Evolutionary conservation across 2,113 vertebrate species (phyloP).

Genomic region (Nerophis ophidion): DNA sequence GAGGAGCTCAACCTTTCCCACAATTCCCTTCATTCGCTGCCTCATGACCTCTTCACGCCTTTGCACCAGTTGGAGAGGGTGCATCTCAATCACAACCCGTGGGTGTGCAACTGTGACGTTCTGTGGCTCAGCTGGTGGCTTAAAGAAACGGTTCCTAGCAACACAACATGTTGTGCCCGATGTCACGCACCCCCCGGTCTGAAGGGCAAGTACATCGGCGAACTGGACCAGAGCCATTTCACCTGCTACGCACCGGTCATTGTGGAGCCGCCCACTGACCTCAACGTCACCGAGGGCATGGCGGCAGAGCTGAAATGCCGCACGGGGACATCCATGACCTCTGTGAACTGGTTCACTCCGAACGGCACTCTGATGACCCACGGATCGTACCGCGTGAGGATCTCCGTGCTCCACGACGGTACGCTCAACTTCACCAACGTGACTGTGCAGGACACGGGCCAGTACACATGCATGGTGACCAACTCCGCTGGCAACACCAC

Average conservation of each 20-base stretch:
- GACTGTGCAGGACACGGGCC: slow-evolving; percentile 94
- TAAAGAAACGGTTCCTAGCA: slow-evolving; percentile 93
- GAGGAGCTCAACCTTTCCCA: slow-evolving; percentile 94
- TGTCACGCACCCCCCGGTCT: slow-evolving; percentile 88
- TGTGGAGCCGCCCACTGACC: slow-evolving; percentile 92
- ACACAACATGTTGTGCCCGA: slow-evolving; percentile 94
- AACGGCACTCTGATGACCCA: slow-evolving; percentile 97
- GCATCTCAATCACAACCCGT: slow-evolving; percentile 95
- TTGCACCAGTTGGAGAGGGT: slow-evolving; percentile 89
- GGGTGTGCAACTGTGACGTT: slow-evolving; percentile 96
- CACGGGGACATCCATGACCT: slow-evolving; percentile 93
- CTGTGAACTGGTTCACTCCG: slow-evolving; percentile 94
- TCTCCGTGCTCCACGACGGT: slow-evolving; percentile 92
- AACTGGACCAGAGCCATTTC: slow-evolving; percentile 92
- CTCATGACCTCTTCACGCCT: slow-evolving; percentile 94
- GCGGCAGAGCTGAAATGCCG: slow-evolving; percentile 94
- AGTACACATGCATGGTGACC: slow-evolving; percentile 98
- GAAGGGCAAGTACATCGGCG: slow-evolving; percentile 88
- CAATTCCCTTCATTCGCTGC: slow-evolving; percentile 91
- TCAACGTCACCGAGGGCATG: slow-evolving; percentile 97
- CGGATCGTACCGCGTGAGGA: slow-evolving; percentile 91
- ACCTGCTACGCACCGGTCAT: slow-evolving; percentile 95
- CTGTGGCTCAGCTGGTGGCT: slow-evolving; percentile 98
- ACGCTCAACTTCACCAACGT: slow-evolving; percentile 97
- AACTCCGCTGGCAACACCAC: slow-evolving; percentile 96